These are phyloP conservation scores for Papilio xuthus DNA, from an alignment of 1,140 invertebrate genomes.

Conservation along the genomic window DNA sequence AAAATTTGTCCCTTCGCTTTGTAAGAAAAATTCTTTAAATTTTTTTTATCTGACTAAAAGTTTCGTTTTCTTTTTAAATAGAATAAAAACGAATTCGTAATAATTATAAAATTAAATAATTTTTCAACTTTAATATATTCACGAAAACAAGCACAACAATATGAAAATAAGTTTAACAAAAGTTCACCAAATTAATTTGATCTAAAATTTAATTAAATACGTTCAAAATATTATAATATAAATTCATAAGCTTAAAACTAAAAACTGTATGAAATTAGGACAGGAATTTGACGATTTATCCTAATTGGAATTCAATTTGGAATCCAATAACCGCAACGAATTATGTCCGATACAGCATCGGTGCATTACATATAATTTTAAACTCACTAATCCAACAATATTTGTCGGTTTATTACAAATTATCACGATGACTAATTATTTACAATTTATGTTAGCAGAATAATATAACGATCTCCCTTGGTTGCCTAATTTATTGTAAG, in stretches of 20 bases:
- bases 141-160: not conserved
- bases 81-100: not conserved
- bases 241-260: too few relatives aligned
- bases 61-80: not conserved
- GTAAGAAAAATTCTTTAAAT: conserved; percentile 6
- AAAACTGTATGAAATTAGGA: not conserved
- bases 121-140: too few relatives aligned
- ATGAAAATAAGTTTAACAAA: too few relatives aligned
- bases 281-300: not conserved
- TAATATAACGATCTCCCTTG: too few relatives aligned
- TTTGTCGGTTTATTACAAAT: not conserved
- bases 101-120: not conserved
- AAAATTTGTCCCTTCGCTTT: conserved; percentile 30
- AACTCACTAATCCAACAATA: not conserved
- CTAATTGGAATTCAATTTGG: conserved; percentile 23
- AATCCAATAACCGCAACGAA: conserved; percentile 30
- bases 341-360: not conserved
- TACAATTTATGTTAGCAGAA: not conserved
- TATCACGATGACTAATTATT: not conserved
- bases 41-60: conserved; percentile 28
- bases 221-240: too few relatives aligned
- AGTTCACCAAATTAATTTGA: too few relatives aligned
- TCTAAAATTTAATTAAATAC: too few relatives aligned
- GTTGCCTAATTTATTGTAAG: too few relatives aligned
- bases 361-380: conserved; percentile 4